phyloP scores from a whole-genome alignment of 2,113 vertebrate species.

The Sebastes fasciatus region DNA sequence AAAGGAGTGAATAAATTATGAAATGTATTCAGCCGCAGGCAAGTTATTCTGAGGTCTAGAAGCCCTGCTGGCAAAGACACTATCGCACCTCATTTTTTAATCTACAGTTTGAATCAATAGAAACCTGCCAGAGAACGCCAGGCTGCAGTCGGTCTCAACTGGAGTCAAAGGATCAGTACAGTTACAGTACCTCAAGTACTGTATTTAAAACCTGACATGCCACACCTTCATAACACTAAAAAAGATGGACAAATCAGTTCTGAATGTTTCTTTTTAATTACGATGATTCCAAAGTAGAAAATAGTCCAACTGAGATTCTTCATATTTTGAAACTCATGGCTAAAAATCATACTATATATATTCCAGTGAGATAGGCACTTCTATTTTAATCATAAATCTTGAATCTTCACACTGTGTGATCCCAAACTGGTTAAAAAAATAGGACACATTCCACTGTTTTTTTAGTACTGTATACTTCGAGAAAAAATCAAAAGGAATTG shows the following conservation, averaged over 20 bases:
- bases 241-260: not conserved
- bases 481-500: not conserved
- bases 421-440: constrained; percentile 17
- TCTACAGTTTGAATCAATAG: constrained; percentile 11
- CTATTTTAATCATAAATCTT: constrained; percentile 35
- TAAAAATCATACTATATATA: constrained; percentile 1
- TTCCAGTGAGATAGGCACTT: constrained; percentile 19
- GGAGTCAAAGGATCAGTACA: not conserved
- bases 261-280: not conserved
- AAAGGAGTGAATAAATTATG: constrained; percentile 4
- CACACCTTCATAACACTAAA: not conserved
- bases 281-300: not conserved
- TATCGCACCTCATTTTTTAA: not conserved
- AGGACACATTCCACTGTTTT: constrained; percentile 7
- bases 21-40: not conserved
- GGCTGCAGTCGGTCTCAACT: not conserved
- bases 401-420: not conserved
- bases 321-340: not conserved
- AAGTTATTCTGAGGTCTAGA: not conserved
- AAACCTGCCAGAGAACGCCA: not conserved
- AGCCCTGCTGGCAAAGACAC: not conserved
- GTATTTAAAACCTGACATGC: not conserved
- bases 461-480: not conserved
- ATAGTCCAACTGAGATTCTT: not conserved
- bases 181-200: not conserved